Base-by-base conservation (phyloP, 2,113 vertebrate genomes). In the Brachyhypopomus occidentalis region DNA sequence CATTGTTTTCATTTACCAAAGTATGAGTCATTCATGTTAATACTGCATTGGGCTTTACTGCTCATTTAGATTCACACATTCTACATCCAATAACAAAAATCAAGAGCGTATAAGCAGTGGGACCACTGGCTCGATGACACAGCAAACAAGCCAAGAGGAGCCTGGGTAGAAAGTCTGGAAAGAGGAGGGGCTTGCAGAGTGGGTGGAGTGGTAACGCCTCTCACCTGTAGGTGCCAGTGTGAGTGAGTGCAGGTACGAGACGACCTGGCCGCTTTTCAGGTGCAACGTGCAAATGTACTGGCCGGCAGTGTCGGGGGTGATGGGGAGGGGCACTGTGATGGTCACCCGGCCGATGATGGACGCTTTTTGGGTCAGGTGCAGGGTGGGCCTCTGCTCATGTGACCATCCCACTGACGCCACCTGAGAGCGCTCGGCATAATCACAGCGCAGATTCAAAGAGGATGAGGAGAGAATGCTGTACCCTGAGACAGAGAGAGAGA, bases 271-370 rank as follows among this genome's bases (percentile, higher is more conserved):
- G 5, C 89, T 92, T 36, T 73, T 80, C 64, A 94, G 86, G 66
- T 74, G 45, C 1, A 94, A 41, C 45, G 64, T 83, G 78, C 93
- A 94, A 87, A 87, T 91, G 87, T 94, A 94, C 85, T 90, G 89
- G 22, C 94, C 92, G 0, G 90, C 89, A 12, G 74, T 84, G n/a
- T 89, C 84, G 0, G 83, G 12, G 59, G 82, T 89, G 82, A 90
- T 72, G 56, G 92, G 92, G 45, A 89, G 83, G 5, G 81, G 69
- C 12, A 94, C 38, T 1, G 12, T 22, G 52, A 86, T 85, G 45
- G 0, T 67, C 70, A 90, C 72, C 27, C 0, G 79, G 34, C 93
- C 92, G 1, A 78, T 84, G 1, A 5, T 2, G 75, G n/a, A n/a
- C n/a, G 27, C 83, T 0, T 0, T 30, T 45, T 52, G 5, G 0